These are phyloP conservation scores for Hybos culiciformis DNA, from an alignment of 2,888 invertebrate species.

Conservation along the genomic window DNA sequence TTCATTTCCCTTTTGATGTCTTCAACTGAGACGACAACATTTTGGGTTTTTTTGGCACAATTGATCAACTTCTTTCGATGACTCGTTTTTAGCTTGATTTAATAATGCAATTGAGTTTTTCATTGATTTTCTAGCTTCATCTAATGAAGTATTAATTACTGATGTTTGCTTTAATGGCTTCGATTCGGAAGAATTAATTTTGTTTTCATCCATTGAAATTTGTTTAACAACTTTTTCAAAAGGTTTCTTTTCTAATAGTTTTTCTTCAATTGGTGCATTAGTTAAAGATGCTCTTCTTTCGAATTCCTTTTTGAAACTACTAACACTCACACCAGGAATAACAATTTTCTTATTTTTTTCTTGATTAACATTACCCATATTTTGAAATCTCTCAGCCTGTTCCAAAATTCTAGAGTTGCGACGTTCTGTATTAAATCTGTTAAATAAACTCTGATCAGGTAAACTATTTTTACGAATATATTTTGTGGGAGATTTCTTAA, in stretches of 20 bases:
- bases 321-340: conserved; percentile 70
- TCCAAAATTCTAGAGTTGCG: conserved; percentile 55
- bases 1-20: conserved; percentile 40
- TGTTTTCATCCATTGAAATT: not conserved
- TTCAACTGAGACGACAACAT: conserved; percentile 26
- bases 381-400: conserved; percentile 55
- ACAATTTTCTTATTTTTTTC: conserved; percentile 67
- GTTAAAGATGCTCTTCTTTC: conserved; percentile 61
- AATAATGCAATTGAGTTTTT: conserved; percentile 50
- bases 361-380: conserved; percentile 36
- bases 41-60: conserved; percentile 33
- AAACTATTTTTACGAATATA: conserved; percentile 29
- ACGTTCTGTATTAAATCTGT: conserved; percentile 41
- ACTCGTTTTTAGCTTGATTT: conserved; percentile 37
- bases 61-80: conserved; percentile 33
- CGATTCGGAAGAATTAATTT: conserved; percentile 10
- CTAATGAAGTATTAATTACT: conserved; percentile 38
- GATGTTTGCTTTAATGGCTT: conserved; percentile 20
- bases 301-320: conserved; percentile 74
- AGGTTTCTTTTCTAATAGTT: conserved; percentile 20
- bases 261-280: conserved; percentile 33
- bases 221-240: conserved; percentile 19
- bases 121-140: conserved; percentile 43
- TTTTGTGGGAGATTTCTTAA: conserved; percentile 13
- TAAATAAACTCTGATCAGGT: conserved; percentile 31